Evolutionary conservation across 2,113 vertebrate species (phyloP).

Genomic region (Columba livia): DNA sequence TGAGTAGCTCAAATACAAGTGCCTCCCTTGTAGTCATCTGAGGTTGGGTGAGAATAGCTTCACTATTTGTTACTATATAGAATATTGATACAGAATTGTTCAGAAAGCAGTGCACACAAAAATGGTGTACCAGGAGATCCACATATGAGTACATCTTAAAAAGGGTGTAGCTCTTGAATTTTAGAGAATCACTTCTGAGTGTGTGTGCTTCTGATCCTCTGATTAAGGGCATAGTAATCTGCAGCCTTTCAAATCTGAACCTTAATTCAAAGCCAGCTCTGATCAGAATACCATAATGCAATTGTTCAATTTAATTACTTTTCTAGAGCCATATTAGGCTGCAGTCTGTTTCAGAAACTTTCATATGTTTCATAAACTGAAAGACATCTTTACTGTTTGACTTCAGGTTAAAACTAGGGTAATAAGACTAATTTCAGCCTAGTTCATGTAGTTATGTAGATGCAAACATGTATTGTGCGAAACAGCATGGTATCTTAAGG

Average conservation of each 20-base stretch:
- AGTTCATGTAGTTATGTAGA: background rate
- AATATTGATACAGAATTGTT: background rate
- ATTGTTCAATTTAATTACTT: background rate
- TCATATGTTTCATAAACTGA: background rate
- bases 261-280: background rate
- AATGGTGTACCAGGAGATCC: accelerated
- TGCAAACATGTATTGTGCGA: background rate
- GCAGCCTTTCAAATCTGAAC: background rate
- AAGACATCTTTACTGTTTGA: background rate
- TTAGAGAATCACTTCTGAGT: background rate
- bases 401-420: background rate
- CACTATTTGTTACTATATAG: background rate
- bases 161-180: background rate
- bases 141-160: background rate
- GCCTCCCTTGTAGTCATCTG: background rate
- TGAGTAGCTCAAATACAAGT: background rate
- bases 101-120: background rate
- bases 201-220: background rate
- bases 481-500: background rate
- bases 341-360: background rate
- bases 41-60: background rate
- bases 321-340: background rate
- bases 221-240: background rate
- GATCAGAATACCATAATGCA: background rate
- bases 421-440: background rate